A percentile compares a stretch with the other conserved stretches of the same genome.
phyloP scores from a whole-genome alignment of 2,797 vertebrate species.

The Scyliorhinus canicula region DNA sequence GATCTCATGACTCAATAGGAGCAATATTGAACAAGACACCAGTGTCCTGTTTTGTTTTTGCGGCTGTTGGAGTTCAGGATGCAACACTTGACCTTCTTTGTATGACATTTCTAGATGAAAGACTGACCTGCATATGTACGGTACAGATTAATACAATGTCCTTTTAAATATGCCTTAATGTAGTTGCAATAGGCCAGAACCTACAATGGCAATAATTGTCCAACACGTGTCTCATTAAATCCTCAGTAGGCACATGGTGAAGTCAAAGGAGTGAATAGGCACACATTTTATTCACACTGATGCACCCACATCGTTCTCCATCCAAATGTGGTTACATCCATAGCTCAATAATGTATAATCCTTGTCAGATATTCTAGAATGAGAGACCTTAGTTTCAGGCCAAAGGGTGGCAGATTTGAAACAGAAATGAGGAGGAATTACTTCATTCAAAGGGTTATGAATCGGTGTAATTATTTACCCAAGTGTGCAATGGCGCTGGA shows the following conservation, averaged over 20 bases:
- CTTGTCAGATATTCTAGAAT: too few relatives aligned
- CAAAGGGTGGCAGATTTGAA: too few relatives aligned
- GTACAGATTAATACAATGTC: neutral
- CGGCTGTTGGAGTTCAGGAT: neutral
- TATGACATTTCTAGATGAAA: neutral
- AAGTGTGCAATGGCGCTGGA: too few relatives aligned
- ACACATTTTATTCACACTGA: neutral
- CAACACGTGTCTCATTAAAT: neutral
- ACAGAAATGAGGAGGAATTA: too few relatives aligned
- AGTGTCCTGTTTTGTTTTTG: neutral
- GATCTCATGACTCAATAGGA: neutral
- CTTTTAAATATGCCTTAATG: neutral
- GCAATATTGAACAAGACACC: neutral
- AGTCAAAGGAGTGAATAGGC: neutral
- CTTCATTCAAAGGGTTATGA: too few relatives aligned
- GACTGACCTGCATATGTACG: neutral
- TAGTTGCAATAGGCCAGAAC: neutral
- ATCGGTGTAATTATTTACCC: too few relatives aligned
- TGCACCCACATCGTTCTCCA: neutral
- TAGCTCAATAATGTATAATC: too few relatives aligned
- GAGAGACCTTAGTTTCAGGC: too few relatives aligned
- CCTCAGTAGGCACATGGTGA: neutral
- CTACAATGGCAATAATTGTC: neutral
- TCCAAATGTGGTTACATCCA: neutral
- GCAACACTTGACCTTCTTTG: neutral